Base-by-base conservation (phyloP, 2,888 invertebrate genomes). In the Lasius platythorax region DNA sequence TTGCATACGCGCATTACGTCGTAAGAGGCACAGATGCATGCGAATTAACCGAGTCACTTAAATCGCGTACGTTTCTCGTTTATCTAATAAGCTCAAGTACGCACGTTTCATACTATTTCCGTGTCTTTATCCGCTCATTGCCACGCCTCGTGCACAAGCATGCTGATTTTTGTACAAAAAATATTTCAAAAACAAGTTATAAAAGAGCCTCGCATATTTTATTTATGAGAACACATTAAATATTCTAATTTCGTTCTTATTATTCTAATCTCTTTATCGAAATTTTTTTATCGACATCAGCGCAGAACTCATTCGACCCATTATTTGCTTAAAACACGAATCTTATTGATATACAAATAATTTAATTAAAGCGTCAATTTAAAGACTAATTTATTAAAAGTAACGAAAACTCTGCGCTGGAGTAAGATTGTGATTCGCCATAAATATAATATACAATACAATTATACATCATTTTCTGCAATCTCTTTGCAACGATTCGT, bases 81-180 rank as follows among this genome's bases (percentile, higher is more conserved):
- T 86, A 83, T 83, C 81, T 83, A 87, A 83, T 81, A 84, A 82
- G 73, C 76, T 86, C 83, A 86, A 83, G 76, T 81, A 82, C 70
- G 81, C 28, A 40, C 33, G 40, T 64, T 79, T 75, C 53, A 37
- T 85, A 66, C 67, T 74, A 15, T 67, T 82, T 63, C n/a, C 64
- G 18, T 28, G 63, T 15, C 33, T 81, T 63, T 63, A 79, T 78
- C n/a, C 67, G 40, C 61, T 56, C 79, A 70, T 83, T 70, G 63
- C 43, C 46, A 66, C 43, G 56, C 50, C 70, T 37, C 73, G 18
- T n/a, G 12, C 40, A n/a, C 74, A 30, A 58, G 40, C 63, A 61
- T 5, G 15, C 12, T 63, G 8, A 58, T 63, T 33, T 53, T 53
- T n/a, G n/a, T 63, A 8, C 6, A 50, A n/a, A 37, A 37, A 50